These are phyloP conservation scores for Sebastolobus alascanus DNA, from an alignment of 2,797 vertebrate genomes.

Conservation along the genomic window DNA sequence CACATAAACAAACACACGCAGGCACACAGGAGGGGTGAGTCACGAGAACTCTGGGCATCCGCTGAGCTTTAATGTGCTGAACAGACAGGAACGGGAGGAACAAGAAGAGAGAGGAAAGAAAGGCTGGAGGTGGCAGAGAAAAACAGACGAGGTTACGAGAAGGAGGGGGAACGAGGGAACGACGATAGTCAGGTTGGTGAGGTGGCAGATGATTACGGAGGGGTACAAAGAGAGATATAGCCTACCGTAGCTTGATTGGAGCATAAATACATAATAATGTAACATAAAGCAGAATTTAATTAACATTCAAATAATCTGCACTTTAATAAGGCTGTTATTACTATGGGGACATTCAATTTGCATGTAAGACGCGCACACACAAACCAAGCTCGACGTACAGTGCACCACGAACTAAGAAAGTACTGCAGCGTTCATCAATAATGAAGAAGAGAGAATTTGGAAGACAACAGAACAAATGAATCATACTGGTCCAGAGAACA, in stretches of 20 bases:
- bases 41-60: constrained; percentile 70
- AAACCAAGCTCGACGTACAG: constrained; percentile 29
- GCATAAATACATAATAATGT: constrained; percentile 78
- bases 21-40: constrained; percentile 66
- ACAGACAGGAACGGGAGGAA: constrained; percentile 72
- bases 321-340: constrained; percentile 78
- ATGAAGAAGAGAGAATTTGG: constrained; percentile 66
- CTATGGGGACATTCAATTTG: constrained; percentile 74
- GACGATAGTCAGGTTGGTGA: constrained; percentile 29
- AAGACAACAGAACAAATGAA: constrained; percentile 68
- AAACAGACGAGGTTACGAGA: constrained; percentile 55
- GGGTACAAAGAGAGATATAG: constrained; percentile 45
- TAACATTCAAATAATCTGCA: constrained; percentile 75
- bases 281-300: constrained; percentile 76
- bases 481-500: constrained; percentile 47
- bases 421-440: constrained; percentile 71
- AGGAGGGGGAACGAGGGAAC: constrained; percentile 21
- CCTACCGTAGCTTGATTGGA: constrained; percentile 57
- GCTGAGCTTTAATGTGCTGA: constrained; percentile 76
- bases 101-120: constrained; percentile 54
- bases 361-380: constrained; percentile 54
- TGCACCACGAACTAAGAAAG: constrained; percentile 50
- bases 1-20: constrained; percentile 51
- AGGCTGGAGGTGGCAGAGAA: constrained; percentile 41
- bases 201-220: constrained; percentile 50